These are phyloP conservation scores for Lepus townsendii DNA, from an alignment of 2,797 vertebrate genomes.

Conservation along the genomic window DNA sequence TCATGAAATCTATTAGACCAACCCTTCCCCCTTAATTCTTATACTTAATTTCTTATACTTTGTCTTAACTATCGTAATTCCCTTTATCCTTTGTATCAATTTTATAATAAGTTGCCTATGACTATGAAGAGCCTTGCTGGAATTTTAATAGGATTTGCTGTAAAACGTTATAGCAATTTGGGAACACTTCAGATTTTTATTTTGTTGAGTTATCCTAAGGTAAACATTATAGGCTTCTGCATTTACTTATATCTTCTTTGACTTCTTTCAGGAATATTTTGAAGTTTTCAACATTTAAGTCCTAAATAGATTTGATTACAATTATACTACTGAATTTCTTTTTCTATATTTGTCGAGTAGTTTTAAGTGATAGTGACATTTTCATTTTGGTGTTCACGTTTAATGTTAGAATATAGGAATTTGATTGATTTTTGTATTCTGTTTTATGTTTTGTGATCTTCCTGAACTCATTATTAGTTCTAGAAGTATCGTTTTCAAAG, in stretches of 20 bases:
- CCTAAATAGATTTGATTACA: too few species aligned
- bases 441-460: background rate
- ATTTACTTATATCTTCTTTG: background rate
- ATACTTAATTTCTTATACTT: background rate
- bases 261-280: background rate
- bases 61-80: background rate
- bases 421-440: background rate
- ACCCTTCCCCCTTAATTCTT: background rate
- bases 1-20: background rate
- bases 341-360: background rate
- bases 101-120: background rate
- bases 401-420: background rate
- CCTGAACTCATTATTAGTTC: background rate
- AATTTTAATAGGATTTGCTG: background rate
- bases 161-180: background rate
- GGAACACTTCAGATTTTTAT: background rate
- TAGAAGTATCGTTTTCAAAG: background rate
- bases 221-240: background rate
- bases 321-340: background rate
- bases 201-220: background rate
- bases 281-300: background rate
- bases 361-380: background rate
- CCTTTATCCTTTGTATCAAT: background rate
- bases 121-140: background rate
- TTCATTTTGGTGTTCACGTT: background rate